Conservation (phyloP, 2,797 vertebrate species). For the Amphiprion clarkii region DNA sequence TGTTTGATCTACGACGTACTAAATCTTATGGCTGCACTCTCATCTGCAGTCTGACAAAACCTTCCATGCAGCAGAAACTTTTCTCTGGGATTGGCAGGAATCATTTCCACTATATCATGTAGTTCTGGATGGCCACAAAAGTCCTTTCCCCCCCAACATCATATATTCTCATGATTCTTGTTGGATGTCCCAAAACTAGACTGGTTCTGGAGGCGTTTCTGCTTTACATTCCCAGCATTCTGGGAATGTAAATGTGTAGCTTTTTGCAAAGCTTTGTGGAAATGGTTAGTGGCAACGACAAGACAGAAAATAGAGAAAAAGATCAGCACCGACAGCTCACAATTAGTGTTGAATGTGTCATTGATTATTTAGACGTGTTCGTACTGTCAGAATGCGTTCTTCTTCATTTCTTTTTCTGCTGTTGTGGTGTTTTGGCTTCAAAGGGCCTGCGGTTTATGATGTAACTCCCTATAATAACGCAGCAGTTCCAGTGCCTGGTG, state of each 20-base stretch:
- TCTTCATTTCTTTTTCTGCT: neutral
- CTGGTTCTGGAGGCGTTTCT: neutral
- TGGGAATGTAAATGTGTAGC: no score
- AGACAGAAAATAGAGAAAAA: no score
- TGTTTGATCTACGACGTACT: conserved; percentile 5
- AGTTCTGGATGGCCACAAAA: neutral
- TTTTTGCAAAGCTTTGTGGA: no score
- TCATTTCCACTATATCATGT: neutral
- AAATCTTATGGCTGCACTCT: neutral
- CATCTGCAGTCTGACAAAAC: neutral
- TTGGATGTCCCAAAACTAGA: neutral
- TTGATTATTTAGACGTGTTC: neutral
- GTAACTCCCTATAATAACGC: neutral
- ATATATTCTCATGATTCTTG: neutral
- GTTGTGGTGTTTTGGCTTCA: neutral
- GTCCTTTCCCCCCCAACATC: neutral
- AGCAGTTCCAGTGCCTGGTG: neutral
- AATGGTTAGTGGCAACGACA: no score
- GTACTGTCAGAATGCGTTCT: neutral
- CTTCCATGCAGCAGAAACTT: neutral
- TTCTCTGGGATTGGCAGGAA: neutral
- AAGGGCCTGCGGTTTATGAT: neutral
- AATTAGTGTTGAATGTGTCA: neutral
- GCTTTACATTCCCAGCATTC: no score
- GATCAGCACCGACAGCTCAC: no score